Conservation (phyloP, 2,797 vertebrate genomes). For the Micropoecilia bifurca region DNA sequence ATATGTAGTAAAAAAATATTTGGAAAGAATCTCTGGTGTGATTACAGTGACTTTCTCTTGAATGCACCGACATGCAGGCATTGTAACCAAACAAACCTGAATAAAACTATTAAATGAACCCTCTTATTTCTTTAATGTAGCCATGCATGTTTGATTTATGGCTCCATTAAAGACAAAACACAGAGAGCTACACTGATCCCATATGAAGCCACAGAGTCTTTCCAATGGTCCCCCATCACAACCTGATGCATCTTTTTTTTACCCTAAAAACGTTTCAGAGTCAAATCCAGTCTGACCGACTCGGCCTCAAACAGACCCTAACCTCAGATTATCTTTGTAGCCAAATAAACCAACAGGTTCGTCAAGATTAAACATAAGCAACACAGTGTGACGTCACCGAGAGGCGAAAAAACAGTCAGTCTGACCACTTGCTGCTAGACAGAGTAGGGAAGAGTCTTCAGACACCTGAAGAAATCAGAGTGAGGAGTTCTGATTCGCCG, state of each 20-base stretch:
- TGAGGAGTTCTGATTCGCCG: constrained; percentile 4
- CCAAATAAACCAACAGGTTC: not conserved
- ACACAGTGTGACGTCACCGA: constrained; percentile 20
- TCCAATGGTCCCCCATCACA: constrained; percentile 57
- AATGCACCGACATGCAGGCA: not conserved
- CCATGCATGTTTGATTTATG: not conserved
- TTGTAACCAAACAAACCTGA: constrained; percentile 9
- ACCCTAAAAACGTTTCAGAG: constrained; percentile 5
- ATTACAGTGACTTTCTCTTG: not conserved
- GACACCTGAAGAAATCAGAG: constrained; percentile 7
- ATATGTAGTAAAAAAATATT: not conserved
- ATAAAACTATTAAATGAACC: constrained; percentile 6
- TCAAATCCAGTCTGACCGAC: constrained; percentile 27
- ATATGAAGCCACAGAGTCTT: constrained; percentile 14
- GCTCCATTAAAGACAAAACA: constrained; percentile 16
- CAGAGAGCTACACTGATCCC: constrained; percentile 33
- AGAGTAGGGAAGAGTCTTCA: not conserved
- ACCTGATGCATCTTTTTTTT: constrained; percentile 11
- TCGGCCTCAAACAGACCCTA: not conserved
- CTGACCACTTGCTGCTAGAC: not conserved
- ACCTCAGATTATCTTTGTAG: not conserved
- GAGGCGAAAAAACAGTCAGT: constrained; percentile 10
- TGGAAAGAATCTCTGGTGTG: not conserved
- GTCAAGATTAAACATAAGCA: constrained; percentile 3
- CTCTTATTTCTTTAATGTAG: not conserved